Percentiles rank a stretch among this genome's conserved stretches.
phyloP scores from a whole-genome alignment of 2,888 invertebrate species.

The Zaprionus bogoriensis region DNA sequence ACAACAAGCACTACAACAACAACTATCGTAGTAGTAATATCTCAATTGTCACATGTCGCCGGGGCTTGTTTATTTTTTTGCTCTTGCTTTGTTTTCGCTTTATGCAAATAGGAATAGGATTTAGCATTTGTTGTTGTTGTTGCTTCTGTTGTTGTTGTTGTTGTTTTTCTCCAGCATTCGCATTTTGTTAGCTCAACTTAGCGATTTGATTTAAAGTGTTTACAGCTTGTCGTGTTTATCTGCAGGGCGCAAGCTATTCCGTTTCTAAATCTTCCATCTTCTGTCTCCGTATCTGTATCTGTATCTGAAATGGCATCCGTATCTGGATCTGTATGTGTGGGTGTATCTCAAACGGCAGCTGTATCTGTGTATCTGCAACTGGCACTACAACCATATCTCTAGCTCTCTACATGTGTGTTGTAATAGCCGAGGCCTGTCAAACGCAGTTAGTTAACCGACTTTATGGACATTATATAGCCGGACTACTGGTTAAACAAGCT shows the following conservation, averaged over 20 bases:
- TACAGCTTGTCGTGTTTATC: slow-evolving; percentile 43
- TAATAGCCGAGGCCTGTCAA: no score
- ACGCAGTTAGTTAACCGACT: not conserved
- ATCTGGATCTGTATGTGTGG: not conserved
- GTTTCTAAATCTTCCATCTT: slow-evolving; percentile 28
- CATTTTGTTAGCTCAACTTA: slow-evolving; percentile 20
- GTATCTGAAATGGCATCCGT: slow-evolving; percentile 15
- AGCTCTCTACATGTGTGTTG: not conserved
- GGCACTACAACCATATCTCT: not conserved
- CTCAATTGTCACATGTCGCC: slow-evolving; percentile 53
- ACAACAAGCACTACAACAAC: not conserved
- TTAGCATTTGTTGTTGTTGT: slow-evolving; percentile 19
- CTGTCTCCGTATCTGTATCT: not conserved
- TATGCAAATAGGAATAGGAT: slow-evolving; percentile 55
- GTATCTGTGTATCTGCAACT: not conserved
- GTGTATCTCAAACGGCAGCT: slow-evolving; percentile 8
- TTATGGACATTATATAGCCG: not conserved
- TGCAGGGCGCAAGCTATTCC: slow-evolving; percentile 33
- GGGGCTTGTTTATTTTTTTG: slow-evolving; percentile 23
- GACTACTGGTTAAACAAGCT: slow-evolving; percentile 11
- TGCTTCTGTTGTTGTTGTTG: slow-evolving; percentile 4
- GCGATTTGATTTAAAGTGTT: slow-evolving; percentile 53
- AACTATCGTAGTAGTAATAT: slow-evolving; percentile 31
- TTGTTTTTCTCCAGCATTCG: slow-evolving; percentile 10
- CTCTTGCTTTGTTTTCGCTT: slow-evolving; percentile 39